Base-by-base conservation (phyloP, 1,140 invertebrate genomes). In the Penaeus japonicus region DNA sequence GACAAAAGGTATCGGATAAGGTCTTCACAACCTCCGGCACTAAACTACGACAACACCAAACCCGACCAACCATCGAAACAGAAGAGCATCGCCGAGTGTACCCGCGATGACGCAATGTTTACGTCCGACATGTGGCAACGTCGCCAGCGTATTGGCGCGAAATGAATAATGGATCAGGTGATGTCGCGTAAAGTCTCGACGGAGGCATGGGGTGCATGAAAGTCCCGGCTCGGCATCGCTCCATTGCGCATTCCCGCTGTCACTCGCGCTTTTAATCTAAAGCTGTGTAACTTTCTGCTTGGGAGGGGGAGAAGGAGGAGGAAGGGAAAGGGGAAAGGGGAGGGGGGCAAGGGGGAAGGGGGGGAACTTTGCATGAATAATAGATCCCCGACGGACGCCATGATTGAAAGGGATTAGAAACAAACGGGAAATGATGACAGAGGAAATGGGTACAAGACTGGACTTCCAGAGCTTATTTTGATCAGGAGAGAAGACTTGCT, bases 111-210 rank as follows among this genome's bases (percentile, higher is more conserved):
- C 84, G 57, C 84, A 77, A 77, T 85, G 84, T 85, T 85, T 85
- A 85, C 84, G 73, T 85, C 62, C 22, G 73, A 85, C 84, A 85
- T 85, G 84, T 85, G 84, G 84, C 84, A 85, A 85, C 84, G 84
- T 85, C 73, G 84, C 84, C 62, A 53, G 84, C 84, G 84, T 85
- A 85, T 85, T 85, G 84, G 84, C 73, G 84, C 84, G 84, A 85
- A 85, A 85, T 85, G 84, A 85, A 85, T 85, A 85, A 85, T 85
- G 84, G 84, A 85, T 85, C 84, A 85, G 84, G 84, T 85, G 84
- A 85, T 54, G 84, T 85, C 70, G 84, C 84, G 84, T 85, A 85
- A 85, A 85, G 84, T 85, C 84, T 85, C 54, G 54, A 15, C 35
- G 73, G 81, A 30, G 81, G 81, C 81, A 59, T 27, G 79, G 35